Evolutionary conservation across 2,888 invertebrate genomes (phyloP).

Genomic region (Cheilosia variabilis): DNA sequence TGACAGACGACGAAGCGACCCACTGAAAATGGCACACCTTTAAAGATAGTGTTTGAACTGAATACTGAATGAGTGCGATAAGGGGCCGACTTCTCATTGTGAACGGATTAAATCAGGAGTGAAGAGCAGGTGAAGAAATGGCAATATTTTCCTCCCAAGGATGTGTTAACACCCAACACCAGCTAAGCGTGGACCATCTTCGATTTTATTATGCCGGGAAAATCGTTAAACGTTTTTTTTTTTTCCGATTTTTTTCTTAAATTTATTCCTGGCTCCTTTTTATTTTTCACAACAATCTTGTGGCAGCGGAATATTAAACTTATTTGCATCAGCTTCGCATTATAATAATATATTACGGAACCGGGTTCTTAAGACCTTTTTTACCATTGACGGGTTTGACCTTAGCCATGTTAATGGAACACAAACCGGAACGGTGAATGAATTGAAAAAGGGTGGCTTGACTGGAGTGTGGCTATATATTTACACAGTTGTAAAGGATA

Average conservation of each 20-base stretch:
- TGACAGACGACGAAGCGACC: constrained; percentile 14
- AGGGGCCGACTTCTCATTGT: not conserved
- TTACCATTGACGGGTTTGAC: not conserved
- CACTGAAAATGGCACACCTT: not conserved
- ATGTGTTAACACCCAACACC: not conserved
- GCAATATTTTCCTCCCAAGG: constrained; percentile 14
- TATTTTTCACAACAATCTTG: not conserved
- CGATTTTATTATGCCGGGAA: constrained; percentile 30
- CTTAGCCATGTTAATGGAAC: not conserved
- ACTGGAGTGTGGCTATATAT: no score
- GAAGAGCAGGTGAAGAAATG: not conserved
- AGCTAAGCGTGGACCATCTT: constrained; percentile 4
- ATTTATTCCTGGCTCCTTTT: not conserved
- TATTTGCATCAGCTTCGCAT: constrained; percentile 42
- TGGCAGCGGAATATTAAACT: constrained; percentile 1
- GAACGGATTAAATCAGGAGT: constrained; percentile 22
- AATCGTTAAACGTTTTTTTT: constrained; percentile 35
- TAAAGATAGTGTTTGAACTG: not conserved
- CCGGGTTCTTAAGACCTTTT: not conserved
- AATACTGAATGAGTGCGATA: not conserved
- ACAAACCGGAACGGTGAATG: not conserved
- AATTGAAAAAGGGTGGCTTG: not conserved
- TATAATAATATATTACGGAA: not conserved
- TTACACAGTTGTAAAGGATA: no score
- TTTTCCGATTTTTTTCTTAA: not conserved